phyloP scores from a whole-genome alignment of 2,888 invertebrate genomes.

The Conops quadrifasciatus region DNA sequence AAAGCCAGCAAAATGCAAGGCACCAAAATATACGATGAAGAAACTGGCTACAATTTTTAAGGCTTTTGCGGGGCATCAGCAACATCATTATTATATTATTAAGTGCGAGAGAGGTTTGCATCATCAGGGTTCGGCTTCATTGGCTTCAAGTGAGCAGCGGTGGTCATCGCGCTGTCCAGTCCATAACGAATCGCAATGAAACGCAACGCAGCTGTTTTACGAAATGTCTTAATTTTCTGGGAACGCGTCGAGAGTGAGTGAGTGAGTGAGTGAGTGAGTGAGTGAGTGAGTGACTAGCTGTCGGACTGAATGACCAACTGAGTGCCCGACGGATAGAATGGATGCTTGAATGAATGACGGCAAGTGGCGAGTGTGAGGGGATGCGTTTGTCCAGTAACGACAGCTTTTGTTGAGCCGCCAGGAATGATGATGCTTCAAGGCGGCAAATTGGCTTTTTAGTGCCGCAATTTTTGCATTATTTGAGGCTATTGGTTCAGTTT shows the following conservation, averaged over 20 bases:
- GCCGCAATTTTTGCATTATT: conserved; percentile 29
- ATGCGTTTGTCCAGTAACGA: conserved; percentile 25
- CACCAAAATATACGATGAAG: conserved; percentile 4
- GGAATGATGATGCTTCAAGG: conserved; percentile 25
- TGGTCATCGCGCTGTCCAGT: conserved; percentile 6
- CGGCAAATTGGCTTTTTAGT: conserved; percentile 33
- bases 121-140: not conserved
- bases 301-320: conserved; percentile 28
- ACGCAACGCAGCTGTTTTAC: conserved; percentile 28
- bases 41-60: conserved; percentile 11
- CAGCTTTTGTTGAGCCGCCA: conserved; percentile 36
- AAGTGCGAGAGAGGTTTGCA: not conserved
- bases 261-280: too few species aligned
- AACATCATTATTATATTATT: conserved; percentile 9
- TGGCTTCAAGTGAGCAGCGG: not conserved
- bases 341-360: not conserved
- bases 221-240: conserved; percentile 40
- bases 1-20: not conserved
- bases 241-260: not conserved
- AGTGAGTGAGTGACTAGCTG: not conserved
- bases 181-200: conserved; percentile 21
- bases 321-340: not conserved
- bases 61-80: conserved; percentile 9
- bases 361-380: not conserved
- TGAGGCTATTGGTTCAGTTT: not conserved